phyloP scores from a whole-genome alignment of 2,888 invertebrate genomes.

The Cynaeus angustus region DNA sequence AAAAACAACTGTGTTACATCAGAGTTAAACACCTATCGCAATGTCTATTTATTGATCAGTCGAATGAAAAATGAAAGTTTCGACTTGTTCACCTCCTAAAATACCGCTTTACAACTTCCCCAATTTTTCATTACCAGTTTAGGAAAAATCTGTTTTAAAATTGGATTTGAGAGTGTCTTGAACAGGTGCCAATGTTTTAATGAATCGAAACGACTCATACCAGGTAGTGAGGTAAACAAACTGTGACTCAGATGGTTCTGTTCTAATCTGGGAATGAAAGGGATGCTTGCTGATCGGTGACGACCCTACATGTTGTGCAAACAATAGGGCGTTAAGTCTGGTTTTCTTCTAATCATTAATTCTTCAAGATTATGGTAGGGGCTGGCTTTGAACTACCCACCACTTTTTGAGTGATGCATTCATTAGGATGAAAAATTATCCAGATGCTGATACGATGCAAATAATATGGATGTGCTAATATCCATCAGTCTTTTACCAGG shows the following conservation, averaged over 20 bases:
- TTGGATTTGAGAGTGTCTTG: conserved; percentile 31
- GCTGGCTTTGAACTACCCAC: conserved; percentile 36
- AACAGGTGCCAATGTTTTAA: conserved; percentile 38
- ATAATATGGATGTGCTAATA: conserved; percentile 33
- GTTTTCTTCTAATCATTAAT: conserved; percentile 43
- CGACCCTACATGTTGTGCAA: conserved; percentile 39
- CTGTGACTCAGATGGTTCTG: conserved; percentile 27
- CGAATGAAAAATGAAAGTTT: conserved; percentile 25
- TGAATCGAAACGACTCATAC: conserved; percentile 21
- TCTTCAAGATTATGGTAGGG: conserved; percentile 38
- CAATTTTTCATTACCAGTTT: conserved; percentile 15
- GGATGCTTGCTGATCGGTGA: conserved; percentile 29
- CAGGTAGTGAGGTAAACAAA: conserved; percentile 39
- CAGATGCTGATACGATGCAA: conserved; percentile 31
- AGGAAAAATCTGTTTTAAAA: conserved; percentile 13
- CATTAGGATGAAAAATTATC: conserved; percentile 47
- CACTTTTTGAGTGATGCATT: conserved; percentile 37
- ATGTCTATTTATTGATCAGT: conserved; percentile 20
- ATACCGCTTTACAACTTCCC: conserved; percentile 6
- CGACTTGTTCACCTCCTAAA: conserved; percentile 30
- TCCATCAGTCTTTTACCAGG: conserved; percentile 17
- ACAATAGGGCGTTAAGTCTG: conserved; percentile 48
- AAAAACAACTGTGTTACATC: conserved; percentile 39
- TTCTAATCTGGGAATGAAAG: conserved; percentile 7
- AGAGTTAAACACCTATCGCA: neutral